phyloP scores from a whole-genome alignment of 2,113 vertebrate species.

The Neoarius graeffei region DNA sequence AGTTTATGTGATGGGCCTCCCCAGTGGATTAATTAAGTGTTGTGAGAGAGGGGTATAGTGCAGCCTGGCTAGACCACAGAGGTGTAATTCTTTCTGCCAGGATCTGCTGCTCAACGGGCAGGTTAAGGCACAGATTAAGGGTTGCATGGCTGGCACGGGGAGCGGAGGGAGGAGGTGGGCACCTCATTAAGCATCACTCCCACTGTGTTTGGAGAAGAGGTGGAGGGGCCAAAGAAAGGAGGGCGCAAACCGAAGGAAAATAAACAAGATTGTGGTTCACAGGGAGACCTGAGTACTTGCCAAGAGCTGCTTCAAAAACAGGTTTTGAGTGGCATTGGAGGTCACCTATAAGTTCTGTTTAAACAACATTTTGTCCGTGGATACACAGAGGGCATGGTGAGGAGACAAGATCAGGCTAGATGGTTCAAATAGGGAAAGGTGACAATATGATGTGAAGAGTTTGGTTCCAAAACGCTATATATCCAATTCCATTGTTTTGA shows the following conservation, averaged over 20 bases:
- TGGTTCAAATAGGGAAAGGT: not conserved
- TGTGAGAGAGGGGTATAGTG: constrained; percentile 52
- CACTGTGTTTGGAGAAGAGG: constrained; percentile 38
- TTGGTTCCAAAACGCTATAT: too few species aligned
- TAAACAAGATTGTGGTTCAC: constrained; percentile 37
- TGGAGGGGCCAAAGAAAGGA: constrained; percentile 20
- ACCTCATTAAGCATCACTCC: constrained; percentile 59
- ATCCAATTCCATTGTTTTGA: too few species aligned
- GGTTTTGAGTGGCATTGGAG: constrained; percentile 11
- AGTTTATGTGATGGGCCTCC: constrained; percentile 54
- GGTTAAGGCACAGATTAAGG: constrained; percentile 66
- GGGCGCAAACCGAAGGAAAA: constrained; percentile 40
- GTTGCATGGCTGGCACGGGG: constrained; percentile 55
- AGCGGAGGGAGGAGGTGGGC: constrained; percentile 46
- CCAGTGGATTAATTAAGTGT: constrained; percentile 62
- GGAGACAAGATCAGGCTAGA: not conserved
- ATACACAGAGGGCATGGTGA: constrained; percentile 1
- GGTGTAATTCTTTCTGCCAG: constrained; percentile 59
- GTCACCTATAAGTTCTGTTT: constrained; percentile 23
- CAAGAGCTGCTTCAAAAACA: constrained; percentile 26
- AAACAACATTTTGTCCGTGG: constrained; percentile 8
- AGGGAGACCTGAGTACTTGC: constrained; percentile 24
- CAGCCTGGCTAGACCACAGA: constrained; percentile 51
- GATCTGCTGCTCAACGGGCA: constrained; percentile 47
- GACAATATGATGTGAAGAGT: not conserved